Conservation (phyloP, 2,888 invertebrate species). For the Salpingus planirostris region DNA sequence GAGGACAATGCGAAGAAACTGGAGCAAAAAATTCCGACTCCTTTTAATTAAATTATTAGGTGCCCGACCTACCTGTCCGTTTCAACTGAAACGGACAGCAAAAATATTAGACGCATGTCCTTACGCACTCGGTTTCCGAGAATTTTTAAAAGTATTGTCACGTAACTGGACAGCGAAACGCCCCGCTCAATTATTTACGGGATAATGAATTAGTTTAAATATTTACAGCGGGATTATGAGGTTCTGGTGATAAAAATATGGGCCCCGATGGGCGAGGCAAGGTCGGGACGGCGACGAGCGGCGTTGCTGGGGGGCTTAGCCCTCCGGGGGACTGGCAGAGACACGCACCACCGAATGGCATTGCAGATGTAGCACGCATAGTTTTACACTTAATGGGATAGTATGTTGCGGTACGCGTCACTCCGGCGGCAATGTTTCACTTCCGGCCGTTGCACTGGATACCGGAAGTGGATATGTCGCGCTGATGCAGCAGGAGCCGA, state of each 20-base stretch:
- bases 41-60: slow-evolving; percentile 12
- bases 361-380: slow-evolving; percentile 37
- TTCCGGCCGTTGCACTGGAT: slow-evolving; percentile 28
- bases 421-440: slow-evolving; percentile 28
- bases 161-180: slow-evolving; percentile 5
- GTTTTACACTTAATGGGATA: slow-evolving; percentile 30
- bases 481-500: slow-evolving; percentile 6
- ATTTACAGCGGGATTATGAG: slow-evolving; percentile 11
- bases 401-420: slow-evolving; percentile 21
- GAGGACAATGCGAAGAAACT: slow-evolving; percentile 11
- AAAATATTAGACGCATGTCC: no score
- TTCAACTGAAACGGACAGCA: no score
- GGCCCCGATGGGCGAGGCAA: slow-evolving; percentile 8
- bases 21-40: slow-evolving; percentile 9
- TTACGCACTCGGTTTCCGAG: no score
- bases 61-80: no score
- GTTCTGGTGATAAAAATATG: slow-evolving; percentile 11
- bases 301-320: slow-evolving; percentile 8
- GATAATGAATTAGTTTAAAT: slow-evolving; percentile 14
- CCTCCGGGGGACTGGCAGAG: slow-evolving; percentile 13
- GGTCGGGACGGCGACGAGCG: slow-evolving; percentile 12
- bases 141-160: slow-evolving; percentile 12
- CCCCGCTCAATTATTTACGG: slow-evolving; percentile 9
- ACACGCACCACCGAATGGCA: slow-evolving; percentile 32
- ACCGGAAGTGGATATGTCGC: slow-evolving; percentile 21